Conservation (phyloP, 2,888 invertebrate genomes). For the Neoaliturus tenellus region DNA sequence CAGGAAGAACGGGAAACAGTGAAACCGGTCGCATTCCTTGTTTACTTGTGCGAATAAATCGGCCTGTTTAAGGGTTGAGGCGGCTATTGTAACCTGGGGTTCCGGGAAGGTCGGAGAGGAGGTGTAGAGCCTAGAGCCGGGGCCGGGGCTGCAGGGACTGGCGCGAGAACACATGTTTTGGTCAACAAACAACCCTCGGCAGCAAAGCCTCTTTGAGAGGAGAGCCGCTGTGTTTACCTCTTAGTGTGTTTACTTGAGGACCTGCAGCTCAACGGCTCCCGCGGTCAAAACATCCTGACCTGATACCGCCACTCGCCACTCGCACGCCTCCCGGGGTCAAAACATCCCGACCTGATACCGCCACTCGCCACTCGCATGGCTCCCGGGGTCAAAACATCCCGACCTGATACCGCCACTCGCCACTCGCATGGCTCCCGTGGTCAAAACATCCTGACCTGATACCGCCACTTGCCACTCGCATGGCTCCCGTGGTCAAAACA, state of each 20-base stretch:
- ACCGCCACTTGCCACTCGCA: no score
- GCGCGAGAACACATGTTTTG: conserved; percentile 11
- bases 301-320: no score
- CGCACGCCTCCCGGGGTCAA: not conserved
- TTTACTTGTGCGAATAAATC: not conserved
- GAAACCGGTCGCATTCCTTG: not conserved
- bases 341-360: not conserved
- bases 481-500: not conserved
- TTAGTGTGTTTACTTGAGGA: not conserved
- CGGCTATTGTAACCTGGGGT: not conserved
- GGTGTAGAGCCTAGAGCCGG: no score
- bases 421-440: not conserved
- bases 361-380: no score
- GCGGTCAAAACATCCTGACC: no score
- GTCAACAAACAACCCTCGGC: conserved; percentile 19
- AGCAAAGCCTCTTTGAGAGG: conserved; percentile 6
- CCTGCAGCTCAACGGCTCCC: no score
- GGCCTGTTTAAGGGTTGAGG: not conserved
- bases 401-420: no score
- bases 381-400: not conserved
- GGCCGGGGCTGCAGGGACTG: not conserved
- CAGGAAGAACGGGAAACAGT: not conserved
- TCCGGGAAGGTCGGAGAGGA: not conserved
- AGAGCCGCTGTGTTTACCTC: not conserved
- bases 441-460: not conserved